Evolutionary conservation across 2,797 vertebrate species (phyloP).

Genomic region (Ctenochaetus hawaiiensis): DNA sequence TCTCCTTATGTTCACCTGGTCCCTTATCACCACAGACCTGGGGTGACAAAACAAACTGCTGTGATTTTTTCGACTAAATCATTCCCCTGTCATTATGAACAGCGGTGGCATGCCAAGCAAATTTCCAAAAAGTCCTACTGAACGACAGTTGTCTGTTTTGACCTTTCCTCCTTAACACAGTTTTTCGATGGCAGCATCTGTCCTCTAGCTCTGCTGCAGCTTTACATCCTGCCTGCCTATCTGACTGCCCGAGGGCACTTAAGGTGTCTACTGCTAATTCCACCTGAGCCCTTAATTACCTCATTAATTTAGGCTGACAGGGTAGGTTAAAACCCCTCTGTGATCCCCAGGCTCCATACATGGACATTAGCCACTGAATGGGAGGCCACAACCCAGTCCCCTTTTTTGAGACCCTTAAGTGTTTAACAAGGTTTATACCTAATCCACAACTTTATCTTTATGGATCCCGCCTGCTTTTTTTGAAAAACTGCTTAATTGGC

Average conservation of each 20-base stretch:
- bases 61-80: conserved; percentile 29
- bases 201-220: conserved; percentile 53
- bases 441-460: conserved; percentile 72
- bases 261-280: conserved; percentile 83
- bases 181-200: conserved; percentile 40
- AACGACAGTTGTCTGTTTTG: conserved; percentile 38
- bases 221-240: conserved; percentile 59
- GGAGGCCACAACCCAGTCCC: conserved; percentile 67
- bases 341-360: conserved; percentile 76
- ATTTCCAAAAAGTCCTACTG: conserved; percentile 22
- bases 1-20: conserved; percentile 62
- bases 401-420: conserved; percentile 68
- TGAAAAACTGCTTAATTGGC: conserved; percentile 53
- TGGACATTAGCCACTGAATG: conserved; percentile 73
- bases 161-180: conserved; percentile 49
- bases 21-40: conserved; percentile 32
- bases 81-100: neutral
- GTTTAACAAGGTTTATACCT: conserved; percentile 78
- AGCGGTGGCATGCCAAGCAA: neutral
- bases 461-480: conserved; percentile 51
- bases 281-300: conserved; percentile 86
- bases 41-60: conserved; percentile 52
- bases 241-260: conserved; percentile 73
- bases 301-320: conserved; percentile 87
- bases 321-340: conserved; percentile 84